Evolutionary conservation across 2,888 invertebrate species (phyloP).

Genomic region (Hofmannophila pseudospretella): DNA sequence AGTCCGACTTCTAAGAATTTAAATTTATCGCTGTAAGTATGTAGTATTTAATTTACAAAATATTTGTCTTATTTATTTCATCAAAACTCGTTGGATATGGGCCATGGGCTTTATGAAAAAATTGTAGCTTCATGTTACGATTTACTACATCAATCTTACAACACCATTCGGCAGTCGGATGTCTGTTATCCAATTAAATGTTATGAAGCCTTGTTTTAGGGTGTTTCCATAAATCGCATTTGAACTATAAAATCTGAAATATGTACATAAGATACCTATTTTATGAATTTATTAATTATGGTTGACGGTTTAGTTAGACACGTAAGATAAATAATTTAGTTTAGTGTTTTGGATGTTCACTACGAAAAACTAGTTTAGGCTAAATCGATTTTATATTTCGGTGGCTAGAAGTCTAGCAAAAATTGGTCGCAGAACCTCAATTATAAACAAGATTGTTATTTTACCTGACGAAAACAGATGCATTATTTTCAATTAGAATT

Average conservation of each 20-base stretch:
- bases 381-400: neutral
- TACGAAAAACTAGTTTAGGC: neutral
- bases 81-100: no score
- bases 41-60: no score
- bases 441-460: no score
- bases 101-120: no score
- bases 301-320: neutral
- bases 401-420: no score
- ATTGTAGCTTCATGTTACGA: neutral
- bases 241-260: neutral
- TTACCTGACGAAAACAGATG: no score
- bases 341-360: conserved; percentile 5
- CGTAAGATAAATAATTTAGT: neutral
- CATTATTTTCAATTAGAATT: no score
- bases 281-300: conserved; percentile 5
- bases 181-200: neutral
- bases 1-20: no score
- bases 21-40: no score
- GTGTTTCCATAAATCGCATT: neutral
- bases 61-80: no score
- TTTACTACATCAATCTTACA: neutral
- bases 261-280: conserved; percentile 7
- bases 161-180: neutral
- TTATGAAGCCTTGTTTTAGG: neutral
- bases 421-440: no score